Conservation (phyloP, 2,113 vertebrate species). For the Scalopus aquaticus region DNA sequence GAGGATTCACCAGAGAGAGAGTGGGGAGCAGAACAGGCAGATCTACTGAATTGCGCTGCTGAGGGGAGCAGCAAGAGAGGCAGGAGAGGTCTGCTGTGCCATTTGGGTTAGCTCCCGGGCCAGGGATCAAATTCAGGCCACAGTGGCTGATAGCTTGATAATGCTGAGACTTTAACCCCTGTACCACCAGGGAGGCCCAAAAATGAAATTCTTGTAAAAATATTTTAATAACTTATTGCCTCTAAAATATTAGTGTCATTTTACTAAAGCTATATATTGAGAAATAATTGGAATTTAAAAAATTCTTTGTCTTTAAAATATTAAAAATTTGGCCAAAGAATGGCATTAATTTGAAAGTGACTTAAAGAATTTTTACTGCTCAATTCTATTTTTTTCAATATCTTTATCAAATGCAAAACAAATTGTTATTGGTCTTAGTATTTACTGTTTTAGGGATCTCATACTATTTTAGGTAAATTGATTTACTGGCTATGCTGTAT, state of each 20-base stretch:
- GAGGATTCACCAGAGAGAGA: no score
- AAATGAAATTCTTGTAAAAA: not conserved
- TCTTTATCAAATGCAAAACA: not conserved
- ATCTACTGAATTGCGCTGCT: no score
- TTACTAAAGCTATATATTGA: constrained; percentile 25
- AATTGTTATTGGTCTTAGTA: not conserved
- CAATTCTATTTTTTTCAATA: not conserved
- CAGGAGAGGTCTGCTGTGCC: no score
- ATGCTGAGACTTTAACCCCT: no score
- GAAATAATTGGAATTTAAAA: not conserved
- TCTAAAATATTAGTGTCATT: not conserved
- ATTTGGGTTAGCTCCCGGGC: no score
- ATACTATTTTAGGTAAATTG: not conserved
- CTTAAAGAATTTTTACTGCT: not conserved
- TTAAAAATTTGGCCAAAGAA: not conserved
- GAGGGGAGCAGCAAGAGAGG: no score
- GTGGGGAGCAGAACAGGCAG: no score
- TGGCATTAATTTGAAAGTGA: not conserved
- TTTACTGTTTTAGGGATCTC: not conserved
- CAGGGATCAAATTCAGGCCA: no score
- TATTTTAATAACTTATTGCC: not conserved
- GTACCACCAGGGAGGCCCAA: no score
- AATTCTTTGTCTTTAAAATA: not conserved
- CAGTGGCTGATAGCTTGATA: no score
- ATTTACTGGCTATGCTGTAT: not conserved